Evolutionary conservation across 1,140 invertebrate species (phyloP).

Genomic region (Drosophila nikananu): DNA sequence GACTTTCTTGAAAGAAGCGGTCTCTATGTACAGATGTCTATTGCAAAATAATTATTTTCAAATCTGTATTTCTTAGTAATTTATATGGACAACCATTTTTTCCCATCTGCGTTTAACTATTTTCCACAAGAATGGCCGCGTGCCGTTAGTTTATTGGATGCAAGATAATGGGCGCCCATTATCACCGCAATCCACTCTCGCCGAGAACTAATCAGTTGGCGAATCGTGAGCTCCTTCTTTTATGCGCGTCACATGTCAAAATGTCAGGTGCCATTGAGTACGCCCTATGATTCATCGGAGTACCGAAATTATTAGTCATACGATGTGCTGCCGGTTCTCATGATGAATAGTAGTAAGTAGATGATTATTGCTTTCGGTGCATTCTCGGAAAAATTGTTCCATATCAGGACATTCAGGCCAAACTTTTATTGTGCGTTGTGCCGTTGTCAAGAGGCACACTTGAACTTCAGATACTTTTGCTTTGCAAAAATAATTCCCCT

Average conservation of each 20-base stretch:
- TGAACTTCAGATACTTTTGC: too few relatives aligned
- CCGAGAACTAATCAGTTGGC: slow-evolving; percentile 30
- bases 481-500: too few relatives aligned
- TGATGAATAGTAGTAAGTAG: slow-evolving; percentile 6
- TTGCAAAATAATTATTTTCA: too few relatives aligned
- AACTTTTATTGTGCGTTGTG: not conserved
- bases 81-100: not conserved
- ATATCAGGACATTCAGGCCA: slow-evolving; percentile 5
- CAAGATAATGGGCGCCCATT: slow-evolving; percentile 13
- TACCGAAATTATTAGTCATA: slow-evolving; percentile 8
- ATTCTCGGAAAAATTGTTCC: slow-evolving; percentile 16
- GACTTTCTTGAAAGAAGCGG: not conserved
- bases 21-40: not conserved
- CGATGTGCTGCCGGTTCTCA: not conserved
- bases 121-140: not conserved
- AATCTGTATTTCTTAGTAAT: too few relatives aligned
- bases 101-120: not conserved
- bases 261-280: slow-evolving; percentile 18
- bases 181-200: slow-evolving; percentile 8
- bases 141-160: slow-evolving; percentile 7
- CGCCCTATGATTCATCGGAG: slow-evolving; percentile 20
- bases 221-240: slow-evolving; percentile 10
- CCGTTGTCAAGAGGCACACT: not conserved
- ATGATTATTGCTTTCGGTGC: slow-evolving; percentile 26
- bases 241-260: slow-evolving; percentile 29